Conservation (phyloP, 2,888 invertebrate genomes). For the Mythimna pallens region DNA sequence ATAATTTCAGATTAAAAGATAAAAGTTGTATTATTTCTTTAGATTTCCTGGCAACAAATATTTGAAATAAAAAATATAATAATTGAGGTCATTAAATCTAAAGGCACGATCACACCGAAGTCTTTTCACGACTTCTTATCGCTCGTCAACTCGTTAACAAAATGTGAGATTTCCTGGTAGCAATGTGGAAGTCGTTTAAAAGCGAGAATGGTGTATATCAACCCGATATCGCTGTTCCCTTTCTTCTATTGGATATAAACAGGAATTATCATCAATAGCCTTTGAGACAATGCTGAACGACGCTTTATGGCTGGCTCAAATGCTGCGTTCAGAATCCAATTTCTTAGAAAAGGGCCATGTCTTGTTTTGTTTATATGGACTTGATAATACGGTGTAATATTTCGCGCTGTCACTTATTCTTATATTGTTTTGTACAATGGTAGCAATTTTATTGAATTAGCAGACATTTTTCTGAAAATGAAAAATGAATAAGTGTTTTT, state of each 20-base stretch:
- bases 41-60: not conserved
- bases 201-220: constrained; percentile 70
- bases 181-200: constrained; percentile 66
- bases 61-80: constrained; percentile 42
- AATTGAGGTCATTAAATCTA: constrained; percentile 37
- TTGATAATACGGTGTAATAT: constrained; percentile 38
- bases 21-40: not conserved
- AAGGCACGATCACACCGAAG: constrained; percentile 15
- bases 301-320: constrained; percentile 77
- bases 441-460: constrained; percentile 13
- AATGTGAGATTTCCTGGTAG: constrained; percentile 66
- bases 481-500: not conserved
- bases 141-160: constrained; percentile 41
- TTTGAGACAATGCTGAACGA: constrained; percentile 77
- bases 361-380: constrained; percentile 44
- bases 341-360: constrained; percentile 70
- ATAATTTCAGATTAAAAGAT: constrained; percentile 5
- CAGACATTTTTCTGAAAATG: not conserved
- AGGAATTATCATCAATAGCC: constrained; percentile 83
- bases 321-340: constrained; percentile 76
- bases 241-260: constrained; percentile 78
- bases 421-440: constrained; percentile 14
- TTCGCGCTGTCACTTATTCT: constrained; percentile 31
- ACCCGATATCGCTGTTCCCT: constrained; percentile 71
- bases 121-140: constrained; percentile 42